Percentiles rank a stretch among this genome's conserved stretches.
Conservation (phyloP, 2,797 vertebrate species). For the Etheostoma nigrum region DNA sequence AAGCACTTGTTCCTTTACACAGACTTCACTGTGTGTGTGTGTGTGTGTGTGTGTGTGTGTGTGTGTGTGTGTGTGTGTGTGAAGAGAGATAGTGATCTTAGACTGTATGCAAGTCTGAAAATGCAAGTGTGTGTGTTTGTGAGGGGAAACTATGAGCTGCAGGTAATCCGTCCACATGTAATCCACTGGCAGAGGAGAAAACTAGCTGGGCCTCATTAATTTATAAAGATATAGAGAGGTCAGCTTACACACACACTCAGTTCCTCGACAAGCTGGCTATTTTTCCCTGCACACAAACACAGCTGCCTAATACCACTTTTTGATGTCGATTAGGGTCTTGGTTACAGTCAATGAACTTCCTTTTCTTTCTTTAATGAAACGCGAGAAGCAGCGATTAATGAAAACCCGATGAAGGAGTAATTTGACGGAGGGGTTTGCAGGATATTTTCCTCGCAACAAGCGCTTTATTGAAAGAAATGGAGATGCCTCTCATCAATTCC, state of each 20-base stretch:
- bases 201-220: slow-evolving; percentile 28
- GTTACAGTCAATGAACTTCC: slow-evolving; percentile 34
- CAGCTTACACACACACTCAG: slow-evolving; percentile 41
- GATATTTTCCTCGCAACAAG: slow-evolving; percentile 24
- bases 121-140: not conserved
- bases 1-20: slow-evolving; percentile 59
- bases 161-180: slow-evolving; percentile 15
- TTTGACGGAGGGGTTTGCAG: slow-evolving; percentile 26
- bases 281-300: not conserved
- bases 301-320: not conserved
- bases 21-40: slow-evolving; percentile 27
- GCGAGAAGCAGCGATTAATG: slow-evolving; percentile 44
- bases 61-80: too few species aligned
- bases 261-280: not conserved
- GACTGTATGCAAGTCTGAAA: not conserved
- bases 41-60: slow-evolving; percentile 12
- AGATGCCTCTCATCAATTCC: slow-evolving; percentile 45
- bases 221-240: slow-evolving; percentile 55
- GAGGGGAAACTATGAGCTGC: slow-evolving; percentile 12
- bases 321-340: slow-evolving; percentile 19
- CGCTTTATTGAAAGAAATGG: slow-evolving; percentile 34
- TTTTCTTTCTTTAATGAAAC: slow-evolving; percentile 41
- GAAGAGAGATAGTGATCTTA: slow-evolving; percentile 15
- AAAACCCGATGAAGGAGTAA: slow-evolving; percentile 48
- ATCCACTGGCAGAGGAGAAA: slow-evolving; percentile 13